These are phyloP conservation scores for Cecropterus lyciades DNA, from an alignment of 1,140 invertebrate species.

Conservation along the genomic window DNA sequence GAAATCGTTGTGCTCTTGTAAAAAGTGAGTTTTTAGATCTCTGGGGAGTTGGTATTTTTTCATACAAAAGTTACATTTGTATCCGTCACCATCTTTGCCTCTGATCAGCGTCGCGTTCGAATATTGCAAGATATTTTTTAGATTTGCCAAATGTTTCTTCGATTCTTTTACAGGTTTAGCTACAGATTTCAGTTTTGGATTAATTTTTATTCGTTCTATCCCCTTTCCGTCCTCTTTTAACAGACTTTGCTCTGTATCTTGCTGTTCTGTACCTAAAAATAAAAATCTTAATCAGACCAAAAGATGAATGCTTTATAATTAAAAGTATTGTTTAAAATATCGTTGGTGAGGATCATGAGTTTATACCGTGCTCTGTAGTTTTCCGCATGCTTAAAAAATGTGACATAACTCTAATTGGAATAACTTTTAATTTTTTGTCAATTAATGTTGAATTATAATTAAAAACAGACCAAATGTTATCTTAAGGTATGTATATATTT, in stretches of 20 bases:
- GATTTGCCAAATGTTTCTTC: conserved; percentile 41
- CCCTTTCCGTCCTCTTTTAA: conserved; percentile 26
- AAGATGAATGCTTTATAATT: not conserved
- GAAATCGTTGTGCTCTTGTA: conserved; percentile 37
- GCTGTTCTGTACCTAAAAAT: conserved; percentile 41
- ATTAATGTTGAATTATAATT: too few relatives aligned
- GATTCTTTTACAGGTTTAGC: conserved; percentile 31
- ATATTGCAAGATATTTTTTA: conserved; percentile 46
- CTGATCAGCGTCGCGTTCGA: conserved; percentile 55
- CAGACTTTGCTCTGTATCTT: conserved; percentile 30
- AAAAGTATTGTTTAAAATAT: too few relatives aligned
- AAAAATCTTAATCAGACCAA: conserved; percentile 27
- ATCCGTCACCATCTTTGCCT: conserved; percentile 45
- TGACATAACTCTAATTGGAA: too few relatives aligned
- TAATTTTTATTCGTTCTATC: conserved; percentile 3
- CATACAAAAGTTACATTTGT: conserved; percentile 50
- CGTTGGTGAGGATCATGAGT: too few relatives aligned
- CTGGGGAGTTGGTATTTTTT: conserved; percentile 37
- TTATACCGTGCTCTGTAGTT: too few relatives aligned
- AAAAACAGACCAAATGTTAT: too few relatives aligned
- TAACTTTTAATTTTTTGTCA: too few relatives aligned
- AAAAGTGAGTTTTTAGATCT: conserved; percentile 43
- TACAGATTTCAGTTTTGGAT: conserved; percentile 13
- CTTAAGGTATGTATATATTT: too few relatives aligned
- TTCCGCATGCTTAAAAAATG: too few relatives aligned